These are phyloP conservation scores for Alosa sapidissima DNA, from an alignment of 2,797 vertebrate species.

Conservation along the genomic window DNA sequence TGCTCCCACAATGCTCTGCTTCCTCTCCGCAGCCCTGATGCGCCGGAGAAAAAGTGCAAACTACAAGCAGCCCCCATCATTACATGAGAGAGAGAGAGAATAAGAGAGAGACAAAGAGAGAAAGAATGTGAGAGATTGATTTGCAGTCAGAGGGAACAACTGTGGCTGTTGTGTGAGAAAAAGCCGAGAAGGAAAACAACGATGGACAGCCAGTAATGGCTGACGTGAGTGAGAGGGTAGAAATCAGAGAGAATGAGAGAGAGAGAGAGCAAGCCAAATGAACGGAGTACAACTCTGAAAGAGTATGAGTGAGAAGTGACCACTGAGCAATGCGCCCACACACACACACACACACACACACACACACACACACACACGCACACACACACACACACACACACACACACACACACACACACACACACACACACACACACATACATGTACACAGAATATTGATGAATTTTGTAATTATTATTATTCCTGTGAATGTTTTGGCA, in stretches of 20 bases:
- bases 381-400: too few species aligned
- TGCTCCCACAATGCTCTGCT: slow-evolving; percentile 45
- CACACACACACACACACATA: too few species aligned
- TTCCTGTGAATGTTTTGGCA: too few species aligned
- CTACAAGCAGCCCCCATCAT: neutral
- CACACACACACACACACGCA: too few species aligned
- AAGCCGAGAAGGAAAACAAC: neutral
- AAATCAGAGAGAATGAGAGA: neutral
- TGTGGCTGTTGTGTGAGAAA: neutral
- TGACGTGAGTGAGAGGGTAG: neutral
- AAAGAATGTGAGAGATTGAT: neutral
- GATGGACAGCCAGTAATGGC: neutral
- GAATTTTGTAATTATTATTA: too few species aligned
- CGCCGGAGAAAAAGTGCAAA: slow-evolving; percentile 9
- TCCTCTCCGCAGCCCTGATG: slow-evolving; percentile 20
- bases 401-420: too few species aligned
- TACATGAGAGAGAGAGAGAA: neutral
- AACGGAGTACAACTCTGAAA: neutral
- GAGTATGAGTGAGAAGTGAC: neutral
- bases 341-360: too few species aligned
- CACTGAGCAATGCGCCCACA: too few species aligned
- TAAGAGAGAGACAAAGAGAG: neutral
- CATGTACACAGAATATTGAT: too few species aligned
- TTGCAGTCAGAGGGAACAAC: neutral
- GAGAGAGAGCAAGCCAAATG: neutral